phyloP scores from a whole-genome alignment of 2,113 vertebrate species.

The Zosterops lateralis region DNA sequence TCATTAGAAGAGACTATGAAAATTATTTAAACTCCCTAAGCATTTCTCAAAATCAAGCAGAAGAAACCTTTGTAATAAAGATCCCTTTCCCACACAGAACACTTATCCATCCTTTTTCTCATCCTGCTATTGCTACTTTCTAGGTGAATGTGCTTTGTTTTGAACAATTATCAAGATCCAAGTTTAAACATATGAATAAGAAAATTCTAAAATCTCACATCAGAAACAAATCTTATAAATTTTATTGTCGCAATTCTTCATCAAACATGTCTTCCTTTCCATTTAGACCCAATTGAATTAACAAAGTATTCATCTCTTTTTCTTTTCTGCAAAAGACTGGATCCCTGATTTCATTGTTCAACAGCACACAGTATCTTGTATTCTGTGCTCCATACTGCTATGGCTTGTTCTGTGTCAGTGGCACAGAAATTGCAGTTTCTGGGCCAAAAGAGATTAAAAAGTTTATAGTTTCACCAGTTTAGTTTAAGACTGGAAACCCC shows the following conservation, averaged over 20 bases:
- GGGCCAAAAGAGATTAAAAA: conserved; percentile 11
- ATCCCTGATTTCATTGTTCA: background rate
- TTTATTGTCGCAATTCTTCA: background rate
- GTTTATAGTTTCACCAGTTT: conserved; percentile 50
- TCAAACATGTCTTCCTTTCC: background rate
- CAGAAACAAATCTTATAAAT: background rate
- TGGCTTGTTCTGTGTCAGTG: background rate
- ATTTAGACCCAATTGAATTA: background rate
- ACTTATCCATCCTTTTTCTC: background rate
- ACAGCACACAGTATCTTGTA: conserved; percentile 1
- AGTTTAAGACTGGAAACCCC: conserved; percentile 35
- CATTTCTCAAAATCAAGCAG: accelerated
- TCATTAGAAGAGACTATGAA: background rate
- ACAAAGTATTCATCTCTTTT: background rate
- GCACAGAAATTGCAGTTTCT: background rate
- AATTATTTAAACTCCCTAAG: background rate
- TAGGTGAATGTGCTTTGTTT: accelerated
- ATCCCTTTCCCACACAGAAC: background rate
- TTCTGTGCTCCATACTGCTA: background rate
- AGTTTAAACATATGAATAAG: background rate
- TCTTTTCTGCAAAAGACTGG: background rate
- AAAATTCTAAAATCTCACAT: background rate
- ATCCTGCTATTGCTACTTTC: background rate
- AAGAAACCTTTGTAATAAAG: background rate
- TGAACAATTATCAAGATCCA: background rate